These are phyloP conservation scores for Myiagra hebetior DNA, from an alignment of 2,113 vertebrate genomes.

Conservation along the genomic window DNA sequence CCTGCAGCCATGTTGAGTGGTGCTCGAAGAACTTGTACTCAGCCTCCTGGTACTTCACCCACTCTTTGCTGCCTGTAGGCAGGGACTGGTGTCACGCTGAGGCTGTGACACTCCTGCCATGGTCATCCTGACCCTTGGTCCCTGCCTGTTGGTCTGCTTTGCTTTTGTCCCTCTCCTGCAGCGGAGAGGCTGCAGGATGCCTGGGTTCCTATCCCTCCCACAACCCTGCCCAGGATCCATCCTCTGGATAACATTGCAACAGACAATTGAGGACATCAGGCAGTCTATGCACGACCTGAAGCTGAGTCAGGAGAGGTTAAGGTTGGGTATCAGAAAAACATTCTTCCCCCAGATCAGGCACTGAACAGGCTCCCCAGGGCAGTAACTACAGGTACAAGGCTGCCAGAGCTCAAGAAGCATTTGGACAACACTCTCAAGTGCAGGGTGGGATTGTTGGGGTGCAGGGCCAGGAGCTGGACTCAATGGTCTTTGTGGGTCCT, in stretches of 20 bases:
- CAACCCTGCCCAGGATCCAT: background rate
- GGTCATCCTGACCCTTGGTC: background rate
- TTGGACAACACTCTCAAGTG: background rate
- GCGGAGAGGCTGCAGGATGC: fast-evolving
- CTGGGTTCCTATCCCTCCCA: background rate
- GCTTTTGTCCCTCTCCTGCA: background rate
- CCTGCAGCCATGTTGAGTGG: conserved; percentile 90
- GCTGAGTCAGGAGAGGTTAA: background rate
- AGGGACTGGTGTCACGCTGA: fast-evolving
- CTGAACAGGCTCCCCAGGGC: background rate
- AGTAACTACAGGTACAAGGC: background rate
- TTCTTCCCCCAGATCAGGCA: background rate
- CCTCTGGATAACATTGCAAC: fast-evolving
- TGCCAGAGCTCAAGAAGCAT: background rate
- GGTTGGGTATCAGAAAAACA: background rate
- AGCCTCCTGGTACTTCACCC: conserved; percentile 87
- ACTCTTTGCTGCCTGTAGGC: conserved; percentile 80
- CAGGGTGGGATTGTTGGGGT: background rate
- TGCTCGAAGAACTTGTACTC: conserved; percentile 95
- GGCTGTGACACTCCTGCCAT: background rate
- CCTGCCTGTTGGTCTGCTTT: background rate
- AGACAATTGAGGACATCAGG: background rate
- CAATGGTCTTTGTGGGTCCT: background rate
- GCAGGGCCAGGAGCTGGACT: background rate
- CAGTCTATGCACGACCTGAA: background rate